Evolutionary conservation across 2,113 vertebrate genomes (phyloP).

Genomic region (Nanger granti): DNA sequence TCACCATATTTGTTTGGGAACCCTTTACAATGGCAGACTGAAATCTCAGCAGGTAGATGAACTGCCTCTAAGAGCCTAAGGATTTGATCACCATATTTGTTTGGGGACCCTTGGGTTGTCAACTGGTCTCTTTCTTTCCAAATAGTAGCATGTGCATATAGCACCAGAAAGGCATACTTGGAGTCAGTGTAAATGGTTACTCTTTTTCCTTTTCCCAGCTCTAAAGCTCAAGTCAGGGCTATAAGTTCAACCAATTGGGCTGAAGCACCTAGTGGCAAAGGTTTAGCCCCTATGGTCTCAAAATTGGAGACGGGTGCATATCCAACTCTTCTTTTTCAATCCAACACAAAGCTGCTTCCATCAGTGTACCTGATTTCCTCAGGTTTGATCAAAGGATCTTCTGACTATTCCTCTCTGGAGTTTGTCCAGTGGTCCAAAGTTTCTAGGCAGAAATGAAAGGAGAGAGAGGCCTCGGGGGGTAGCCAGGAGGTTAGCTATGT

Average conservation of each 20-base stretch:
- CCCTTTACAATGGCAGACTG: too few relatives aligned
- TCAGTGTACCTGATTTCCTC: background rate
- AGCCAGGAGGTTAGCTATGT: background rate
- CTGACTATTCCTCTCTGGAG: background rate
- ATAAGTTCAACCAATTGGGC: background rate
- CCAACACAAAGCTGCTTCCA: background rate
- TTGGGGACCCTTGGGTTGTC: background rate
- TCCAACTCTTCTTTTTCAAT: background rate
- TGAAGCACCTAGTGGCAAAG: background rate
- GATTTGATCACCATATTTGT: too few relatives aligned
- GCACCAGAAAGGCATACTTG: background rate
- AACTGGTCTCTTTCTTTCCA: background rate
- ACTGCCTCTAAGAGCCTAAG: too few relatives aligned
- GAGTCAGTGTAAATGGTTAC: background rate
- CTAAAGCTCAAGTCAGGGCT: background rate
- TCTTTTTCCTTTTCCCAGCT: background rate
- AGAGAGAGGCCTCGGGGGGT: accelerated
- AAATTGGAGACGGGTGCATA: background rate
- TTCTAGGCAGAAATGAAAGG: background rate
- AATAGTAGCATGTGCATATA: background rate
- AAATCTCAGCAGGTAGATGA: too few relatives aligned
- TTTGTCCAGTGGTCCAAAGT: background rate
- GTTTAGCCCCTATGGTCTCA: background rate
- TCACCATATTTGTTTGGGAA: too few relatives aligned
- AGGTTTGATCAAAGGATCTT: background rate